Evolutionary conservation across 2,797 vertebrate genomes (phyloP), one percentile per base, ranked within the genome.

Genomic region (Onychomys arenicola): DNA sequence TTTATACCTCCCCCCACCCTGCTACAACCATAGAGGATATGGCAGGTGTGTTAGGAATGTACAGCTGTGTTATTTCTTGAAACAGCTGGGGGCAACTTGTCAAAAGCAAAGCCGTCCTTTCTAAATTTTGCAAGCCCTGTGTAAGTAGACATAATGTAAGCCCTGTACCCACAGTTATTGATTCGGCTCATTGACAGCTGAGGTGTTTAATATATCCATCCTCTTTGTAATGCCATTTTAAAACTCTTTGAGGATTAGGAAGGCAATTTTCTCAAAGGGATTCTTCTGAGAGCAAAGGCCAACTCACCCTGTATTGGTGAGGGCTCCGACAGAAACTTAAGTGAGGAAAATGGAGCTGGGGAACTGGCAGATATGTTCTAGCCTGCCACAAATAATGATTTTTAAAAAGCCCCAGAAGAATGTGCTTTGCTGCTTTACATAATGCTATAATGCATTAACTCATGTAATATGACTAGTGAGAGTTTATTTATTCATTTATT

Each of bases 401-500:
- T 96, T 95, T 96, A 88, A 97, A 98, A 97, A 96, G 69, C 46
- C 93, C 92, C 76, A 77, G 94, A 98, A 98, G 86, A 83, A 96
- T 96, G 75, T 13, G 55, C 40, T 92, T 92, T 94, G 71, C 86
- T 95, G 0, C 94, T 98, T 98, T 96, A 96, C 80, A 86, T 95
- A 86, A 97, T 75, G 89, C 93, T 97, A 91, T 86, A 93, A 96
- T 90, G 55, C 93, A 89, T 93, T 97, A 96, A 97, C 93, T 86
- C 57, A 37, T 95, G 84, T 89, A 96, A 96, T 89, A 95, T 91
- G 93, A 97, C 80, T 91, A 81, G 91, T 43, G 81, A 97, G 97
- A 98, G 96, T 92, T 78, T 95, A 94, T 96, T 98, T 98, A 97
- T 97, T 98, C 75, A 95, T 97, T 97, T 98, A 73, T 96, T 98